A percentile compares a stretch with the other conserved stretches of the same genome.
Conservation (phyloP, 2,888 invertebrate species). For the Drosophila acutilabella region DNA sequence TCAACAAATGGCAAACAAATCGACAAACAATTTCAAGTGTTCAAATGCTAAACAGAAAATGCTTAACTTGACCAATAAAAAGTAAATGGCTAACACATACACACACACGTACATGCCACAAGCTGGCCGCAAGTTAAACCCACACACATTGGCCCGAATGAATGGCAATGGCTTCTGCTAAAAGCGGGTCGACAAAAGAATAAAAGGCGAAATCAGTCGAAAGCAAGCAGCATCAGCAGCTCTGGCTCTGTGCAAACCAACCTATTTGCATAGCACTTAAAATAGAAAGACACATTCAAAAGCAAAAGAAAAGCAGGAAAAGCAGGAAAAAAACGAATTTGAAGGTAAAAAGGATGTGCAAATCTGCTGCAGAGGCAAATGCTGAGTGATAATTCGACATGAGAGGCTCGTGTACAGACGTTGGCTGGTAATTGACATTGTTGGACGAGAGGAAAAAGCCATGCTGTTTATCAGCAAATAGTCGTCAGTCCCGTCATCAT, state of each 20-base stretch:
- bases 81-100: slow-evolving; percentile 56
- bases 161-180: slow-evolving; percentile 62
- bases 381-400: slow-evolving; percentile 68
- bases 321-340: slow-evolving; percentile 19
- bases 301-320: neutral
- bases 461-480: slow-evolving; percentile 1
- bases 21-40: slow-evolving; percentile 69
- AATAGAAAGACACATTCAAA: slow-evolving; percentile 58
- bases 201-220: slow-evolving; percentile 63
- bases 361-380: slow-evolving; percentile 54
- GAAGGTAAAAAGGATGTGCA: slow-evolving; percentile 53
- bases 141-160: slow-evolving; percentile 43
- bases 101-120: slow-evolving; percentile 40
- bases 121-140: slow-evolving; percentile 65
- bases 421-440: slow-evolving; percentile 70
- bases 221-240: slow-evolving; percentile 43
- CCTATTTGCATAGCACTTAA: slow-evolving; percentile 73
- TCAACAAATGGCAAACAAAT: slow-evolving; percentile 66
- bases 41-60: slow-evolving; percentile 61
- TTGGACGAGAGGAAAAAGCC: slow-evolving; percentile 33
- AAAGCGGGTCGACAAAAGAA: slow-evolving; percentile 59
- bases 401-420: slow-evolving; percentile 52
- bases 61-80: slow-evolving; percentile 68
- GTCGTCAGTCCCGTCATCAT: slow-evolving; percentile 41
- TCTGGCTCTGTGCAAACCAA: slow-evolving; percentile 37